Base-by-base conservation (phyloP, 2,888 invertebrate species). In the Lacanobia oleracea region DNA sequence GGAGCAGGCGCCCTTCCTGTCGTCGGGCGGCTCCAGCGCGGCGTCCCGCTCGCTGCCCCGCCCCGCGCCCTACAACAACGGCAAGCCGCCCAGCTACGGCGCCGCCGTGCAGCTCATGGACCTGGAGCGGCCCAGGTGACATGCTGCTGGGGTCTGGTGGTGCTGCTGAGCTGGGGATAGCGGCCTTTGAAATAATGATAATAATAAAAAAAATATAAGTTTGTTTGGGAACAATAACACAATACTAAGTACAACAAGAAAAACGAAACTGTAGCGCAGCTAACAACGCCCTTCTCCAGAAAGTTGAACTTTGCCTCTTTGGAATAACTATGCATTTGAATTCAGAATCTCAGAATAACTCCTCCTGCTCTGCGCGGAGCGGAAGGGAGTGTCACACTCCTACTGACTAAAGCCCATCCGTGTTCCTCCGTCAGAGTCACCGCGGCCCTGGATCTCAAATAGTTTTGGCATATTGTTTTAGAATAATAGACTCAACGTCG, bases 1-100 rank as follows among this genome's bases (percentile, higher is more conserved):
- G 93, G 98, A 98, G 92, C 98, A 98, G 78, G 98, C 98, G 82
- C 98, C 98, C 76, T 98, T 98, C 95, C 96, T 98, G 86, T 97
- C 98, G 64, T 88, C 88, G 77, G 96, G 91, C 89, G 95, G 82
- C 89, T 95, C 86, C 92, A 96, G 96, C 84, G 96, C 95, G 73
- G 96, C 96, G 82, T 91, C 95, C 86, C 95, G 96, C 91, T 92
- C 96, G 77, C 87, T 96, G 92, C 93, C 95, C 53, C 93, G 97
- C 86, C 83, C 92, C 88, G 97, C 96, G 96, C 97, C 97, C 97
- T 97, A 96, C 95, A 96, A 96, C 95, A 97, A 97, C 96, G 97
- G 96, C 91, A 96, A 96, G 93, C 95, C 95, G 83, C 96, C 96
- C 71, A 94, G 95, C 60, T 96, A 96, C 91, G 95, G 95, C 89